Evolutionary conservation across 1,140 invertebrate species (phyloP).

Genomic region (Paraescarpia echinospica): DNA sequence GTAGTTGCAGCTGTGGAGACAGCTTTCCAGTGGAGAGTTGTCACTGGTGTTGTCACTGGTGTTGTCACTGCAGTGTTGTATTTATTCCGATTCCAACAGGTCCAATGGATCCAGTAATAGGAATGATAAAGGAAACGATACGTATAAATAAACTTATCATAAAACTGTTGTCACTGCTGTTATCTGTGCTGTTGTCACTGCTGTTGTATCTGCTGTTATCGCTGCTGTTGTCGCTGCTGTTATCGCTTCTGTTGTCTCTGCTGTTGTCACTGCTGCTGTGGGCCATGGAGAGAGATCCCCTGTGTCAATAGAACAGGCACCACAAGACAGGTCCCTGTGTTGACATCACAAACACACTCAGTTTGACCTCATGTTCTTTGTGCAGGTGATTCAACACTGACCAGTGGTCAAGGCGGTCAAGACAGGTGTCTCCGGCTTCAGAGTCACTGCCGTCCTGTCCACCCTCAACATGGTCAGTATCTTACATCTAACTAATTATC

Average conservation of each 20-base stretch:
- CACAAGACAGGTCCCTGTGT: not conserved
- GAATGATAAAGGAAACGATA: too few relatives aligned
- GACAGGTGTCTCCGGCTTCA: slow-evolving; percentile 7
- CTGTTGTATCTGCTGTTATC: not conserved
- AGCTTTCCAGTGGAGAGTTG: not conserved
- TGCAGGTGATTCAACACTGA: not conserved
- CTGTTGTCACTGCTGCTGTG: not conserved
- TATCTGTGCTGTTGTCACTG: too few relatives aligned
- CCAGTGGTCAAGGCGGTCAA: not conserved
- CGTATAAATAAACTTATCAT: too few relatives aligned
- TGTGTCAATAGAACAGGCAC: not conserved
- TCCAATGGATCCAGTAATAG: too few relatives aligned
- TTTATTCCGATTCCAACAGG: too few relatives aligned
- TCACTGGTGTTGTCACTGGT: too few relatives aligned
- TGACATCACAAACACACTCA: too few relatives aligned
- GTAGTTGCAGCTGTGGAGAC: not conserved
- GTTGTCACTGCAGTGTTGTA: too few relatives aligned
- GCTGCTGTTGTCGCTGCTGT: not conserved
- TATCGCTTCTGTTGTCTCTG: not conserved
- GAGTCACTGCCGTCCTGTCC: not conserved
- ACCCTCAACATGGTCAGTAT: slow-evolving; percentile 1
- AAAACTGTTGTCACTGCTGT: too few relatives aligned
- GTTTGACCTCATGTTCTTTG: not conserved
- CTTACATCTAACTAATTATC: not conserved
- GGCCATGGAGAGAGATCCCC: not conserved